Evolutionary conservation across 2,113 vertebrate species (phyloP), one percentile per base, ranked within the genome.

Genomic region (Bufo gargarizans): DNA sequence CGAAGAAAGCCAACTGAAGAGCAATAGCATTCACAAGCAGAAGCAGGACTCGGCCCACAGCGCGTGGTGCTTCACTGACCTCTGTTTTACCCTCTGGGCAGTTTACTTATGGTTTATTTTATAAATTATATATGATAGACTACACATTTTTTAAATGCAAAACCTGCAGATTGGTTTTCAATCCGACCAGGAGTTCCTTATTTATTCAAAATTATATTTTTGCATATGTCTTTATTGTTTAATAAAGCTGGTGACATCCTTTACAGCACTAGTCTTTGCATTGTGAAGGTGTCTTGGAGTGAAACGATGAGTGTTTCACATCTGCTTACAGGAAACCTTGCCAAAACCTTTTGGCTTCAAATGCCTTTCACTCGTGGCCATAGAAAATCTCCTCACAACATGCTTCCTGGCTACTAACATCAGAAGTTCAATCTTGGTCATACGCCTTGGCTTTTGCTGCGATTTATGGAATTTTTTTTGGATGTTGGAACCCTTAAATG

Each of bases 181-280:
- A 87, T 56, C 86, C 77, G 33, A 80, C 47, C 59, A 20, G 77
- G 86, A 77, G 58, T 65, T 87, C 77, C n/a, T 86, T 87, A 87
- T 87, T 87, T 87, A 87, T 87, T 87, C 86, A 87, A 55, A 87
- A 80, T 71, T 86, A 69, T 87, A 87, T 87, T 87, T 86, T 86
- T 86, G 85, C 56, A 86, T 65, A 78, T 86, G 85, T 86, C 50
- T 78, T 43, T 86, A 77, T 86, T 6, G 47, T 76, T 76, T 47
- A 76, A 76, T 85, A 72, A 85, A 85, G 84, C 55, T 65, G 55
- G 61, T 79, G 16, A 59, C 59, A 55, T 84, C 67, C 82, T 84
- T 67, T 84, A 71, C 82, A 69, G 82, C 63, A 71, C 82, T 84
- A 84, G 50, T 50, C 63, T 50, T 71, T 71, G 78, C 22, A 61